These are phyloP conservation scores for Dendrolimus pini DNA, from an alignment of 2,888 invertebrate species.

Conservation along the genomic window DNA sequence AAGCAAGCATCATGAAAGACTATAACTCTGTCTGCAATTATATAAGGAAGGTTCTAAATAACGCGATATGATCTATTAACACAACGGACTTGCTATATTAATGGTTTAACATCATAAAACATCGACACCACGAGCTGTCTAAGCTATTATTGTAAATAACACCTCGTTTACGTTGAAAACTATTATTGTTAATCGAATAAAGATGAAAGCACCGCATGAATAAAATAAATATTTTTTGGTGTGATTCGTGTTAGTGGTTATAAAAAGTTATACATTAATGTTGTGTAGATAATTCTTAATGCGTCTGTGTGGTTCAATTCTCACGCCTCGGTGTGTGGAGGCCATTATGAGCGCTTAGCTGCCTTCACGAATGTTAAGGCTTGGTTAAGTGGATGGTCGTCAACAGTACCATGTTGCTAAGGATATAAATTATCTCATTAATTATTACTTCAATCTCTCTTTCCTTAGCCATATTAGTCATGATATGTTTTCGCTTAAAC, in stretches of 20 bases:
- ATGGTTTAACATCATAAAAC: no score
- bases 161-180: neutral
- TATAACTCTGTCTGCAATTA: no score
- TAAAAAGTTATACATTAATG: slow-evolving; percentile 27
- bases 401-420: no score
- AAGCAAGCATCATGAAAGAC: no score
- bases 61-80: no score
- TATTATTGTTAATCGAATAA: neutral
- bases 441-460: no score
- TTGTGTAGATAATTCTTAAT: slow-evolving; percentile 54
- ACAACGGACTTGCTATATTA: no score
- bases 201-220: slow-evolving; percentile 14
- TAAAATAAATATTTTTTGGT: slow-evolving; percentile 14
- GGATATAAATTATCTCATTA: no score
- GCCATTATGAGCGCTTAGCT: neutral
- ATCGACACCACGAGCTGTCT: neutral
- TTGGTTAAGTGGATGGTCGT: no score
- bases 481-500: no score
- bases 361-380: neutral
- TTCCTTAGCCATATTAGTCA: no score
- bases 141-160: neutral
- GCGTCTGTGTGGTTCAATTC: slow-evolving; percentile 41
- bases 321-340: slow-evolving; percentile 15
- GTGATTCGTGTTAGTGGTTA: neutral
- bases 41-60: no score